These are phyloP conservation scores for Hyperoplus lanceolatus DNA, from an alignment of 2,797 vertebrate genomes.

Conservation along the genomic window DNA sequence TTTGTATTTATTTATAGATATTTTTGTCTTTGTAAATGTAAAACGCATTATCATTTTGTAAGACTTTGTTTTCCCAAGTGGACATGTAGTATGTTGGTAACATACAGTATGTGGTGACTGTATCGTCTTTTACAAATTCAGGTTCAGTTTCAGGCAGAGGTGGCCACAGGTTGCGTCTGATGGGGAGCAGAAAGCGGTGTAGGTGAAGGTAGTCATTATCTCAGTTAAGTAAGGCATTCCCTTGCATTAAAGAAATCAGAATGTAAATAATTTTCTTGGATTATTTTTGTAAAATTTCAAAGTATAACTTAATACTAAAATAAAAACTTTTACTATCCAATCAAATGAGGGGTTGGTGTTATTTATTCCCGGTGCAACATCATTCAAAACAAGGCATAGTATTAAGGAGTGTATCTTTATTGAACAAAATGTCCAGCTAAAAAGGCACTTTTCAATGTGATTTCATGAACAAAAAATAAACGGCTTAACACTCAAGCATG, in stretches of 20 bases:
- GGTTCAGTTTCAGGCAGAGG: slow-evolving; percentile 43
- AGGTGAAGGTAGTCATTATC: slow-evolving; percentile 46
- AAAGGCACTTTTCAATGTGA: slow-evolving; percentile 56
- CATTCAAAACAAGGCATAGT: background rate
- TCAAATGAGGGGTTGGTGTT: slow-evolving; percentile 22
- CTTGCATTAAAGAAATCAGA: slow-evolving; percentile 69
- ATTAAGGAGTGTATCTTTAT: slow-evolving; percentile 58
- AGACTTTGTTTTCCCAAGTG: slow-evolving; percentile 8
- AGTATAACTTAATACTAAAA: slow-evolving; percentile 65
- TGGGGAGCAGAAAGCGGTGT: background rate
- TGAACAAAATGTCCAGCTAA: slow-evolving; percentile 39
- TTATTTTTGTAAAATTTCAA: slow-evolving; percentile 77
- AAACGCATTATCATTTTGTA: slow-evolving; percentile 28
- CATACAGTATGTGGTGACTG: slow-evolving; percentile 25
- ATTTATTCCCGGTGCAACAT: background rate
- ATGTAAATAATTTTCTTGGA: slow-evolving; percentile 71
- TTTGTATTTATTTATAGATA: background rate
- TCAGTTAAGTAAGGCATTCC: slow-evolving; percentile 58
- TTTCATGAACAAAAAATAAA: slow-evolving; percentile 17
- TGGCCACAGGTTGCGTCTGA: slow-evolving; percentile 23
- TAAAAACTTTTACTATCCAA: slow-evolving; percentile 73
- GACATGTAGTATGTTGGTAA: slow-evolving; percentile 29
- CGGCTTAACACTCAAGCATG: background rate
- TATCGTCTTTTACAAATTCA: slow-evolving; percentile 38
- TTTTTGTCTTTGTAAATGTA: slow-evolving; percentile 44